Base-by-base conservation (phyloP, 2,888 invertebrate species). In the Apamea anceps region DNA sequence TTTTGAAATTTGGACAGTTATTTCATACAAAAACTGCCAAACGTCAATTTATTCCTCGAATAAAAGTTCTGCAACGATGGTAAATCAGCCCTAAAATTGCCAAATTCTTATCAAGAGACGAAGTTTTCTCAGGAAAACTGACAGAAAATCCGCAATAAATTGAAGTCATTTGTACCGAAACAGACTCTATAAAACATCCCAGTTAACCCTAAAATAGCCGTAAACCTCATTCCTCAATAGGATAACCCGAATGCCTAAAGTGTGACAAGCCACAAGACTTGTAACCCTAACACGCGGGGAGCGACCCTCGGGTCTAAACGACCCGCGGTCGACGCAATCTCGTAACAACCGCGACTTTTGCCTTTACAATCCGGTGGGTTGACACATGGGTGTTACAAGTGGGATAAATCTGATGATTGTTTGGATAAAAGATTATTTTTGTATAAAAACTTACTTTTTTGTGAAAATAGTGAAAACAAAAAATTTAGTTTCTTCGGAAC, bases 281-380 rank as follows among this genome's bases (percentile, higher is more conserved):
- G 92, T 92, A 93, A 93, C 93, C 94, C 93, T 93, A 91, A 91
- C 91, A 90, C 84, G 89, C 90, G 90, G 93, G 93, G 92, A 88
- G 90, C 90, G 90, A 93, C 93, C 94, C 93, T 86, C 87, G 81
- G 71, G 82, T 85, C 87, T 81, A 84, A 79, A 82, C 89, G 86
- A 88, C 89, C 90, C 93, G 84, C 88, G 88, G 82, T 85, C 89
- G 89, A 74, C 89, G 89, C 93, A 92, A 93, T 93, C 93, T 90
- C 90, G 88, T 90, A 90, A 91, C 91, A 84, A 88, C 85, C 86
- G 84, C 92, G 93, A 93, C 93, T 93, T 92, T 93, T 92, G 93
- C 91, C 90, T 92, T 87, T 88, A 89, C 74, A 85, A 88, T 88
- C 88, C 88, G 88, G 88, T 89, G 85, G 82, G 77, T 89, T 85